Evolutionary conservation across 1,140 invertebrate species (phyloP).

Genomic region (Papilio machaon): DNA sequence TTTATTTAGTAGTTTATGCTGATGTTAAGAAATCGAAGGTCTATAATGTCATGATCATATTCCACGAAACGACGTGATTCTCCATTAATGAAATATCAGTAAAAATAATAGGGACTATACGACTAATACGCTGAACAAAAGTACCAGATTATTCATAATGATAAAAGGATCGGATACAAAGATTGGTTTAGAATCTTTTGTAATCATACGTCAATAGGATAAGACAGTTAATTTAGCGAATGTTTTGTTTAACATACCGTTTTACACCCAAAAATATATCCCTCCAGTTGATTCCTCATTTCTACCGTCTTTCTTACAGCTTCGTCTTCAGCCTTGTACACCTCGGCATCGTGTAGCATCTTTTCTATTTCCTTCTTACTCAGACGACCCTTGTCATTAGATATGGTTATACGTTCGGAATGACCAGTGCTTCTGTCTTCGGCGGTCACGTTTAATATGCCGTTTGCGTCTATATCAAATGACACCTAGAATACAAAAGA

Average conservation of each 20-base stretch:
- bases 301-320: constrained; percentile 85
- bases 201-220: too few species aligned
- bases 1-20: too few species aligned
- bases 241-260: constrained; percentile 72
- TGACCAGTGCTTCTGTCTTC: constrained; percentile 90
- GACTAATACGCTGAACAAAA: too few species aligned
- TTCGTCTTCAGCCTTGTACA: constrained; percentile 87
- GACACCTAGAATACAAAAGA: constrained; percentile 78
- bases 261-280: constrained; percentile 92
- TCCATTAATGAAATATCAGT: too few species aligned
- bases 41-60: too few species aligned
- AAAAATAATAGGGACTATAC: too few species aligned
- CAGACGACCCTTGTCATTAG: constrained; percentile 96
- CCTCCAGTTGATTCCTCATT: constrained; percentile 91
- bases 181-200: too few species aligned
- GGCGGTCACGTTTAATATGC: constrained; percentile 91
- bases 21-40: too few species aligned
- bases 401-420: constrained; percentile 91
- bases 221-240: background rate
- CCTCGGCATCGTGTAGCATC: constrained; percentile 93
- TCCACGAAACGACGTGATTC: too few species aligned
- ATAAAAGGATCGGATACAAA: too few species aligned
- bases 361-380: constrained; percentile 95
- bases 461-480: constrained; percentile 91
- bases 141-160: too few species aligned